phyloP scores from a whole-genome alignment of 1,140 invertebrate genomes.

The Sycobia sp. region DNA sequence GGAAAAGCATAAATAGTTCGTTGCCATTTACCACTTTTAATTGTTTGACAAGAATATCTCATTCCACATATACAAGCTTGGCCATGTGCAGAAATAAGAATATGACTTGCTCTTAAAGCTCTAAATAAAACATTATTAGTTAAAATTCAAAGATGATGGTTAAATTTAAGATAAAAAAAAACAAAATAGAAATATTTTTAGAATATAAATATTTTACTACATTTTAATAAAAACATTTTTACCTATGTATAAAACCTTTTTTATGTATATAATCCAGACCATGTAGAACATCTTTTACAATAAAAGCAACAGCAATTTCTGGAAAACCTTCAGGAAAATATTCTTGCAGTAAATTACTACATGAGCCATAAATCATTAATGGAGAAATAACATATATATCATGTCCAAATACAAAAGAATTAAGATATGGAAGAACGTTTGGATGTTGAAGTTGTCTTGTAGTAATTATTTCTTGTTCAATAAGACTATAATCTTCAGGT shows the following conservation, averaged over 20 bases:
- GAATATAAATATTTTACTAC: too few species aligned
- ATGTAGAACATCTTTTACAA: constrained; percentile 77
- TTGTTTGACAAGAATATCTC: constrained; percentile 74
- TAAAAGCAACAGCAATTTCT: constrained; percentile 79
- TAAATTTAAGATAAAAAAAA: background rate
- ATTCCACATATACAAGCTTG: constrained; percentile 76
- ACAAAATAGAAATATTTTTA: background rate
- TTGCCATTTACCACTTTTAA: constrained; percentile 73
- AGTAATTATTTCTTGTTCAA: constrained; percentile 79
- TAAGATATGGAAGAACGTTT: constrained; percentile 76
- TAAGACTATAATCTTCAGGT: constrained; percentile 68
- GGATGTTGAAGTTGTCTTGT: constrained; percentile 78
- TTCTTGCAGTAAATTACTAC: constrained; percentile 76
- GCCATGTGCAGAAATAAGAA: constrained; percentile 75
- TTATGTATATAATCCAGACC: constrained; percentile 85
- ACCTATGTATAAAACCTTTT: constrained; percentile 86
- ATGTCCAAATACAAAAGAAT: constrained; percentile 74
- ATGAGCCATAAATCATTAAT: constrained; percentile 81
- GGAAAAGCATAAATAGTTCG: constrained; percentile 77
- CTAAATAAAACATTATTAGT: constrained; percentile 60
- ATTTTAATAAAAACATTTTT: constrained; percentile 6
- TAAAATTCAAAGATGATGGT: too few species aligned
- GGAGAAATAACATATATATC: constrained; percentile 81
- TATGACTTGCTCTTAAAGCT: constrained; percentile 82
- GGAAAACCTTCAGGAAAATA: constrained; percentile 80